Percentiles rank a stretch among this genome's conserved stretches.
These are phyloP conservation scores for Spilarctia lutea DNA, from an alignment of 2,888 invertebrate species.

Conservation along the genomic window DNA sequence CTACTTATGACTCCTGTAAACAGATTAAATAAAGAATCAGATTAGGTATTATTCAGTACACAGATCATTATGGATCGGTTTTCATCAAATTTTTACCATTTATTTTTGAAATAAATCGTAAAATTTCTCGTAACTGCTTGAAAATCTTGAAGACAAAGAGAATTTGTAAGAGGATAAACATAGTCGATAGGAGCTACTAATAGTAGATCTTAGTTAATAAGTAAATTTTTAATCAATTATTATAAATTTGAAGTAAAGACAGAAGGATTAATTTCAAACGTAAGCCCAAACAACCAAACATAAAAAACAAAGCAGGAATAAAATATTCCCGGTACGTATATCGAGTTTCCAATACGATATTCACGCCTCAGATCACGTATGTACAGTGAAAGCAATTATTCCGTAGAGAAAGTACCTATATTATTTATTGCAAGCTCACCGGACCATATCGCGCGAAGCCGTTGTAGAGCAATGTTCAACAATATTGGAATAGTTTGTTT, in stretches of 20 bases:
- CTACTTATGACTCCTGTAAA: too few relatives aligned
- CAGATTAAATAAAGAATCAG: too few relatives aligned
- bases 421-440: slow-evolving; percentile 69
- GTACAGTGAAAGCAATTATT: slow-evolving; percentile 58
- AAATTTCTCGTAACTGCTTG: neutral
- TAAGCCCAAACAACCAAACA: neutral
- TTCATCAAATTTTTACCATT: neutral
- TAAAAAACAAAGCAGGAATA: slow-evolving; percentile 33
- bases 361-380: slow-evolving; percentile 47
- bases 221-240: too few relatives aligned
- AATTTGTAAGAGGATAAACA: too few relatives aligned
- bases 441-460: slow-evolving; percentile 65
- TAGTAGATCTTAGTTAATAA: neutral
- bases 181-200: neutral
- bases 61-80: neutral
- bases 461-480: slow-evolving; percentile 63
- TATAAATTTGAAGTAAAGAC: neutral
- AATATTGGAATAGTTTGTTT: slow-evolving; percentile 76
- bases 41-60: neutral
- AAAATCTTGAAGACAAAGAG: neutral
- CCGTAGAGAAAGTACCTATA: slow-evolving; percentile 57
- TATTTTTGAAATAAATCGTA: neutral
- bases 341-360: slow-evolving; percentile 45
- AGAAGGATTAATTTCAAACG: neutral
- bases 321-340: slow-evolving; percentile 40